Conservation (phyloP, 2,888 invertebrate genomes). For the Phaedon cochleariae region DNA sequence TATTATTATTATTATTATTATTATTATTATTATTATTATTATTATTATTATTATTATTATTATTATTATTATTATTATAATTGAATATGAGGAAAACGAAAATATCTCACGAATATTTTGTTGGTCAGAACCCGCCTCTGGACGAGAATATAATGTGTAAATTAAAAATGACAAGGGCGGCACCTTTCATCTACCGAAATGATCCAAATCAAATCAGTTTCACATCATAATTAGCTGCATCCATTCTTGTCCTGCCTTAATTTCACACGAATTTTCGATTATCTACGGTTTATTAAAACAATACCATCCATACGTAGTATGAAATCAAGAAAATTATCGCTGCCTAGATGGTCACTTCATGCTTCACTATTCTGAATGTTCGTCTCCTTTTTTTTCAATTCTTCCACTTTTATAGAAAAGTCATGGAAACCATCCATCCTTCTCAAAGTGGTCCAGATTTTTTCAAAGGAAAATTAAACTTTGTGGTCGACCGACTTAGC, state of each 20-base stretch:
- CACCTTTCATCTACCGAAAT: constrained; percentile 13
- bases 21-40: no score
- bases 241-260: constrained; percentile 5
- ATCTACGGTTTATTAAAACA: constrained; percentile 10
- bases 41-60: no score
- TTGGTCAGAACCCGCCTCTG: not conserved
- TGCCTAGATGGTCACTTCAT: not conserved
- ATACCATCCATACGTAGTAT: not conserved
- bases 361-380: not conserved
- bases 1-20: no score
- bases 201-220: constrained; percentile 29
- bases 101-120: no score
- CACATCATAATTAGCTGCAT: constrained; percentile 21
- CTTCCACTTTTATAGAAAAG: no score
- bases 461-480: no score
- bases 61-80: no score
- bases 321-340: not conserved
- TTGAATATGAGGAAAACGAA: no score
- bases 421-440: no score
- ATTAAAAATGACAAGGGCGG: constrained; percentile 13
- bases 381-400: no score
- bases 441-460: no score
- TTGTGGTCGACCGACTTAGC: no score
- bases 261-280: constrained; percentile 17
- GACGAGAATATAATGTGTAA: not conserved